A percentile compares a stretch with the other conserved stretches of the same genome.
These are phyloP conservation scores for Laodelphax striatellus DNA, from an alignment of 1,140 invertebrate genomes.

Conservation along the genomic window DNA sequence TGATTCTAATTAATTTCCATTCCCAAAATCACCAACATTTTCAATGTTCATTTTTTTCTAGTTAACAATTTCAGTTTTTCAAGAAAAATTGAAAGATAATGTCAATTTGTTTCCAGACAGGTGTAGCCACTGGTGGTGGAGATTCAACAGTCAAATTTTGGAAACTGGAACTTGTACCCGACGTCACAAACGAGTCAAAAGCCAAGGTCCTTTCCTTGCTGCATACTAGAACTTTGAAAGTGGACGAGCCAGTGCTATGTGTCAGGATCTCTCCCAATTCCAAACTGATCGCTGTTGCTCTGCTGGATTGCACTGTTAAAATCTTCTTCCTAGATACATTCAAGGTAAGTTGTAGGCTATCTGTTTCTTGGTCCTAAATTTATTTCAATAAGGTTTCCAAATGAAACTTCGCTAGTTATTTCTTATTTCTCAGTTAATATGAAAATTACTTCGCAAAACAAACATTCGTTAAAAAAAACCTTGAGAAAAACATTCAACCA, in stretches of 20 bases:
- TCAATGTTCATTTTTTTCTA: background rate
- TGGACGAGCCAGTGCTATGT: constrained; percentile 77
- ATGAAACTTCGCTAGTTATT: too few species aligned
- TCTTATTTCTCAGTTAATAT: too few species aligned
- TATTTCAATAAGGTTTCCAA: too few species aligned
- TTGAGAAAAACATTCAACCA: too few species aligned
- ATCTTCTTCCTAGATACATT: constrained; percentile 90
- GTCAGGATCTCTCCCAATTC: constrained; percentile 75
- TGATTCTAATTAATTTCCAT: too few species aligned
- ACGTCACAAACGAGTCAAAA: constrained; percentile 43
- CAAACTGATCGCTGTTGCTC: constrained; percentile 76
- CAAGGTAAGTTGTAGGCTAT: constrained; percentile 58
- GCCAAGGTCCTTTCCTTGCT: constrained; percentile 63
- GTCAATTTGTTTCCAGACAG: constrained; percentile 45
- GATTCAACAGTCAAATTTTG: constrained; percentile 91
- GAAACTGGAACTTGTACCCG: constrained; percentile 78
- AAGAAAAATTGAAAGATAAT: too few species aligned
- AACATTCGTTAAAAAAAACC: too few species aligned
- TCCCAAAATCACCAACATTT: background rate
- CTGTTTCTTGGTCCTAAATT: background rate
- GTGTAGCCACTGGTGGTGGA: constrained; percentile 72
- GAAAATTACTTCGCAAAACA: too few species aligned
- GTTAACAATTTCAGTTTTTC: background rate
- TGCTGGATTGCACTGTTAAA: constrained; percentile 90
- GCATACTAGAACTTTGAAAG: constrained; percentile 67